A percentile compares a stretch with the other conserved stretches of the same genome.
phyloP scores from a whole-genome alignment of 2,113 vertebrate species.

The Oenanthe oenanthe region DNA sequence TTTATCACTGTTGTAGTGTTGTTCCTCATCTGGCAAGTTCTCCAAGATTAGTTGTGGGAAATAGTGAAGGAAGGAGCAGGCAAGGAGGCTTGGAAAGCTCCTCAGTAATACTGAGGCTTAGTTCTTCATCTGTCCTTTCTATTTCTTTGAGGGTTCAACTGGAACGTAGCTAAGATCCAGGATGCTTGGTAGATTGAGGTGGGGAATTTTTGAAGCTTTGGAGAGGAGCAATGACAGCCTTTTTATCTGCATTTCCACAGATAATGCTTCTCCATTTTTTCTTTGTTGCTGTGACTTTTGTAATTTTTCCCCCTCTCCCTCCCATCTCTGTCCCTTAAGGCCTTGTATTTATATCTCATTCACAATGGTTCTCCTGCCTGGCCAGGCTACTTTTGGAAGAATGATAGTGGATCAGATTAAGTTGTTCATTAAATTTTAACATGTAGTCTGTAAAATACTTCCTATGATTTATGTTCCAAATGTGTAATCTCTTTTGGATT shows the following conservation, averaged over 20 bases:
- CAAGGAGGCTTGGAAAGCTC: not conserved
- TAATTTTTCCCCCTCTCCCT: not conserved
- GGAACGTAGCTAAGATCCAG: not conserved
- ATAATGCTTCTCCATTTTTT: not conserved
- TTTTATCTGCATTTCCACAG: not conserved
- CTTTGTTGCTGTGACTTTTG: not conserved
- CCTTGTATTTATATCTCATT: not conserved
- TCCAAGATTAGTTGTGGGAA: not conserved
- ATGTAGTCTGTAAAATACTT: slow-evolving; percentile 61
- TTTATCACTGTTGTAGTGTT: not conserved
- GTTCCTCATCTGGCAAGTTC: not conserved
- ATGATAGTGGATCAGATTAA: slow-evolving; percentile 36
- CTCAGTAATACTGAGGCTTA: not conserved
- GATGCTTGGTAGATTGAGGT: not conserved
- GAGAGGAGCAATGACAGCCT: not conserved
- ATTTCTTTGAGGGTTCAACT: not conserved
- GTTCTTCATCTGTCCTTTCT: not conserved
- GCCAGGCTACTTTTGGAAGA: slow-evolving; percentile 62
- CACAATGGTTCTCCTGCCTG: not conserved
- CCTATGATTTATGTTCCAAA: slow-evolving; percentile 34
- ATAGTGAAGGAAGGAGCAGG: not conserved
- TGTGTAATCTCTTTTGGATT: slow-evolving; percentile 26
- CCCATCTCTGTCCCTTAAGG: not conserved
- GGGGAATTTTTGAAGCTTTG: not conserved
- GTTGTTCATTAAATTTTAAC: slow-evolving; percentile 64